Base-by-base conservation (phyloP, 2,797 vertebrate species). In the Oceanodroma leucorhoa region DNA sequence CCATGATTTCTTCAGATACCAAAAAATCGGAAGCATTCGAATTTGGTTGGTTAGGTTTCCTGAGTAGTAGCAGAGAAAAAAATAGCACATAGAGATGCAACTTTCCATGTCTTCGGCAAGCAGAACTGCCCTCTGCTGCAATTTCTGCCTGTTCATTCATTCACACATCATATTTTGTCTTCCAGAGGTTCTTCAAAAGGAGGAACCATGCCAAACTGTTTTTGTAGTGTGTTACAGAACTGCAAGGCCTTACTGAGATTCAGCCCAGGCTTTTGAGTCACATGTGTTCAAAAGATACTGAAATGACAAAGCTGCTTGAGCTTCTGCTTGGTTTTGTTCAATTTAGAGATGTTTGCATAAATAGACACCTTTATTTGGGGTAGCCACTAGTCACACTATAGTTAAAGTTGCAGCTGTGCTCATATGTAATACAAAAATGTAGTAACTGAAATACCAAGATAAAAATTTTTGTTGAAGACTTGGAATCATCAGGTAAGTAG, bases 401-500 rank as follows among this genome's bases (percentile, higher is more conserved):
- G n/a, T 11, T 72, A 51, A 77, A 67, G 38, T 16, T 82, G 58
- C 40, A 79, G 55, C 40, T 69, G 14, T 14, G 40, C 16, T 92
- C 38, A 23, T 14, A 60, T 0, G 1, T 9, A 64, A 55, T 9
- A 79, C 4, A 67, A 71, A 80, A 77, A 34, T 0, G 0, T 3
- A 38, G 2, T 40, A 87, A 90, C 9, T 41, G 55, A 75, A 76
- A 83, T 22, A 13, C n/a, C 72, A 90, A 36, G 14, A 43, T 14
- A 15, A 53, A 71, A 8, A 61, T 43, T 85, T 57, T 65, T 70
- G 27, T n/a, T 36, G 2, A 86, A 83, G 30, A 82, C n/a, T 71
- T 36, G 43, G 61, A 96, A 70, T 64, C 26, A 77, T 14, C 29
- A 83, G 11, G 26, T 79, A 78, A 55, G 32, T 22, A 30, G 45